Evolutionary conservation across 2,113 vertebrate species (phyloP), one percentile per base, ranked within the genome.

Genomic region (Ceyx melanurus): DNA sequence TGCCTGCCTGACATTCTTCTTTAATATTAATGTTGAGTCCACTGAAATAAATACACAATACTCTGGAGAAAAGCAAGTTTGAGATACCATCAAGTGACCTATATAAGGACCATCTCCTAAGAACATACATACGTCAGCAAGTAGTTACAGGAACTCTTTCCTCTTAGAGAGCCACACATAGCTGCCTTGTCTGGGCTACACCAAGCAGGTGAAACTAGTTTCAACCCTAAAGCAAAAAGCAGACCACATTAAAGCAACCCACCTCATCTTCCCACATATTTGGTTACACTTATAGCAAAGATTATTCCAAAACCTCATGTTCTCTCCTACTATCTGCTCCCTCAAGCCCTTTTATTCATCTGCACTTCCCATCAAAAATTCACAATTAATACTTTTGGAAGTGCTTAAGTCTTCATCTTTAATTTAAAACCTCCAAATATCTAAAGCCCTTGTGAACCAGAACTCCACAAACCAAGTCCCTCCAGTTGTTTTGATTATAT

Each of bases 401-500:
- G 61, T 11, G 20, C 33, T 68, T 10, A 68, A 62, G 40, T 25
- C 42, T 94, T 57, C 35, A 57, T 51, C 31, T 65, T 79, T 51
- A n/a, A 53, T 50, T 67, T 68, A 65, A 13, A 80, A 43, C 48
- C 11, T 82, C n/a, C 56, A 88, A 89, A 70, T 18, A 58, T 1
- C 43, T 8, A 72, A 64, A 86, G 57, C 22, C 21, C 26, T 57
- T 8, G 16, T 37, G 45, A 88, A 84, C 3, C 21, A 76, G 25
- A 89, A 75, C 25, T 17, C 71, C n/a, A 33, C 25, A 76, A n/a
- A 65, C 16, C 19, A 68, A 90, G 6, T 16, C 4, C 40, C 58
- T 89, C 31, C 43, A 51, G 62, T n/a, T 94, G 77, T 90, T 93
- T 76, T 89, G 74, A 90, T 89, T 37, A 82, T 26, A 93, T 57